These are phyloP conservation scores for Aleiodes sp. DNA, from an alignment of 1,140 invertebrate genomes.

Conservation along the genomic window DNA sequence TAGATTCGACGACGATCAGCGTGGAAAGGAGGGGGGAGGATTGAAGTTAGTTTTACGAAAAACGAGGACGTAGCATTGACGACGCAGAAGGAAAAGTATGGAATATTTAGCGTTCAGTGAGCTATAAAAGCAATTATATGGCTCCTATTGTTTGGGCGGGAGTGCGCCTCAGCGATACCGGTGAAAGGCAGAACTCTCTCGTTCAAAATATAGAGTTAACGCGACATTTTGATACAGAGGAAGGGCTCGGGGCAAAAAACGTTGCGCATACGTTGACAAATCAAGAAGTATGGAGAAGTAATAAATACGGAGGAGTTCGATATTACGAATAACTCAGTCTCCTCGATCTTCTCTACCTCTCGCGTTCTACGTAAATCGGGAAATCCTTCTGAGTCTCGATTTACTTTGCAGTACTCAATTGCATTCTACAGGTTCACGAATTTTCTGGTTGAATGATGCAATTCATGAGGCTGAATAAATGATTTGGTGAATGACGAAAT, in stretches of 20 bases:
- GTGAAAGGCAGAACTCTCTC: constrained; percentile 45
- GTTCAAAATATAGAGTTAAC: background rate
- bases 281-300: constrained; percentile 58
- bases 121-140: constrained; percentile 67
- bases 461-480: too few relatives aligned
- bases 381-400: constrained; percentile 32
- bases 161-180: constrained; percentile 63
- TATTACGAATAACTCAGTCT: constrained; percentile 41
- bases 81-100: constrained; percentile 60
- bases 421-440: too few relatives aligned
- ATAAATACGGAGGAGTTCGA: constrained; percentile 63
- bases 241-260: background rate
- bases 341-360: constrained; percentile 32
- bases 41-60: constrained; percentile 48
- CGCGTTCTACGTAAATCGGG: background rate
- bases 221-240: background rate
- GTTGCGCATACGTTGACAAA: constrained; percentile 34
- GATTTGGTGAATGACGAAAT: too few relatives aligned
- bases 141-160: constrained; percentile 63
- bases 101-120: constrained; percentile 66
- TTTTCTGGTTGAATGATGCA: too few relatives aligned
- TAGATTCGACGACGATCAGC: constrained; percentile 21
- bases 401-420: constrained; percentile 18
- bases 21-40: background rate
- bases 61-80: constrained; percentile 43